Conservation (phyloP, 2,797 vertebrate genomes). For the Babyrousa celebensis region DNA sequence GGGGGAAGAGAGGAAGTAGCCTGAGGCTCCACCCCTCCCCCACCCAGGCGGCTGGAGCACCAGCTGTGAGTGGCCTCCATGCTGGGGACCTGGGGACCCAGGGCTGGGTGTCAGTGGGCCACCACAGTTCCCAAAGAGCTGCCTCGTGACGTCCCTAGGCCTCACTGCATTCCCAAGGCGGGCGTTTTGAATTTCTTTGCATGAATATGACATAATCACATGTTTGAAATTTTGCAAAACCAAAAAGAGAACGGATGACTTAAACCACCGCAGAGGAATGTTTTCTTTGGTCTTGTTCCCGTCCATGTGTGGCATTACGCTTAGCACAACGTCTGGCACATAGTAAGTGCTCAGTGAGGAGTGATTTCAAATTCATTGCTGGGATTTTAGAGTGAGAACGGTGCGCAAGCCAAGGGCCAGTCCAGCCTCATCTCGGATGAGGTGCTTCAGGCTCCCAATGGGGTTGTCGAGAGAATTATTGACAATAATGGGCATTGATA, state of each 20-base stretch:
- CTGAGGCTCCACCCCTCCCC: background rate
- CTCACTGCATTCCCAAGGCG: background rate
- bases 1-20: background rate
- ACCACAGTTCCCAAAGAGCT: background rate
- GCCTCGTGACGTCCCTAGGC: background rate
- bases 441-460: background rate
- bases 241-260: background rate
- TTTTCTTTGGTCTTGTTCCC: background rate
- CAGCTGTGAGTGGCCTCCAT: background rate
- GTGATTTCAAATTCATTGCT: background rate
- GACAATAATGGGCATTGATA: background rate
- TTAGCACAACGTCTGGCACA: accelerated
- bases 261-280: too few relatives aligned
- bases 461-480: background rate
- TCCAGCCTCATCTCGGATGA: background rate
- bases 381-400: background rate
- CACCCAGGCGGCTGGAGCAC: background rate
- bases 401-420: too few relatives aligned
- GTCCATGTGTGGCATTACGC: accelerated
- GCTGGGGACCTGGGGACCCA: background rate
- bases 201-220: background rate
- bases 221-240: background rate
- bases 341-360: background rate
- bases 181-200: background rate
- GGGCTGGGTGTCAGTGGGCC: background rate